phyloP scores from a whole-genome alignment of 2,797 vertebrate genomes.

The Coregonus suidteri region DNA sequence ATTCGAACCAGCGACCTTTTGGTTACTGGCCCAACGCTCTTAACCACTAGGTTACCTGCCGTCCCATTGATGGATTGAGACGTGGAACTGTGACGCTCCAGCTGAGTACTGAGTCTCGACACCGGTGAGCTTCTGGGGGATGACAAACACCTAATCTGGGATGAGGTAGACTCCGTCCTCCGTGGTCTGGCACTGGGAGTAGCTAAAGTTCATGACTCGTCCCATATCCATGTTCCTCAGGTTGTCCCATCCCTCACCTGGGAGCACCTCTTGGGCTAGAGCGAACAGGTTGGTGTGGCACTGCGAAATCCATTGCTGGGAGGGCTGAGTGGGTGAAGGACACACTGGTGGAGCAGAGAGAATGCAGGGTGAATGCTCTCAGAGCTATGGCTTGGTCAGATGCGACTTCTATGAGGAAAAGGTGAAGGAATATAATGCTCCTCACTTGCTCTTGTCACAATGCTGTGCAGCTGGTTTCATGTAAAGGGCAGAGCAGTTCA shows the following conservation, averaged over 20 bases:
- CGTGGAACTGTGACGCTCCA: conserved; percentile 80
- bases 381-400: conserved; percentile 49
- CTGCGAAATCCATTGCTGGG: too few species aligned
- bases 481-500: too few species aligned
- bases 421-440: neutral
- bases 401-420: neutral
- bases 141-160: conserved; percentile 86
- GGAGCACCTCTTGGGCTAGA: too few species aligned
- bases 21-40: too few species aligned
- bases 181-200: conserved; percentile 83
- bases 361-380: conserved; percentile 31
- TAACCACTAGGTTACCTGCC: too few species aligned
- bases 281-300: too few species aligned
- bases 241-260: too few species aligned
- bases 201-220: conserved; percentile 83
- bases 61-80: conserved; percentile 78
- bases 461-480: too few species aligned
- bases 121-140: conserved; percentile 82
- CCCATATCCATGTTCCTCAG: conserved; percentile 84
- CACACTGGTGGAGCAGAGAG: conserved; percentile 44
- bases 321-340: conserved; percentile 49
- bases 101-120: conserved; percentile 84
- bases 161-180: conserved; percentile 87
- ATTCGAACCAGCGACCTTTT: too few species aligned
- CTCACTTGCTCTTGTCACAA: neutral